phyloP scores from a whole-genome alignment of 1,140 invertebrate genomes.

The Marisa cornuarietis region DNA sequence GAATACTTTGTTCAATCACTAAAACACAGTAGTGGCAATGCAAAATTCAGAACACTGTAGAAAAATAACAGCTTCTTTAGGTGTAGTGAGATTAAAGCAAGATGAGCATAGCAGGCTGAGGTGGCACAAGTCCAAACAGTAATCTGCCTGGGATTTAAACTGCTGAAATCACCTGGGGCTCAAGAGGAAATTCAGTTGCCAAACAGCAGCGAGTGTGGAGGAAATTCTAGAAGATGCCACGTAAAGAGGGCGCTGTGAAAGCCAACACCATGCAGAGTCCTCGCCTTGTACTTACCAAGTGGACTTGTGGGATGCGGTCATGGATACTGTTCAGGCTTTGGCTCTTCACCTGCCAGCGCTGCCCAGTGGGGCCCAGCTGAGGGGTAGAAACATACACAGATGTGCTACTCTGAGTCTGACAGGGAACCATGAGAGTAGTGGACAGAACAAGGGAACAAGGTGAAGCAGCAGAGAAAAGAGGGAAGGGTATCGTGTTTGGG shows the following conservation, averaged over 20 bases:
- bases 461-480: slow-evolving; percentile 13
- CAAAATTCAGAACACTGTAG: too few relatives aligned
- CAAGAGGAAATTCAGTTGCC: not conserved
- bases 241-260: not conserved
- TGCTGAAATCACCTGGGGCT: too few relatives aligned
- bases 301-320: slow-evolving; percentile 43
- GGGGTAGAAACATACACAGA: slow-evolving; percentile 36
- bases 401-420: slow-evolving; percentile 26
- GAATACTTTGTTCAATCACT: too few relatives aligned
- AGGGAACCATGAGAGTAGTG: slow-evolving; percentile 6
- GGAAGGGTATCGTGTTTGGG: slow-evolving; percentile 7
- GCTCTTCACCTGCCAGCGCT: slow-evolving; percentile 39
- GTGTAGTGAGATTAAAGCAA: too few relatives aligned
- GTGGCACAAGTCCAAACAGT: too few relatives aligned
- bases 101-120: too few relatives aligned
- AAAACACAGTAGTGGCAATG: too few relatives aligned
- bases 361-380: slow-evolving; percentile 37
- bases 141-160: too few relatives aligned
- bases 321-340: slow-evolving; percentile 41
- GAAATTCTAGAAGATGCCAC: not conserved
- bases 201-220: not conserved
- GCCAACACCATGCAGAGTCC: too few relatives aligned
- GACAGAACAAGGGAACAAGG: slow-evolving; percentile 18
- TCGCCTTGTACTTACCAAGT: slow-evolving; percentile 39
- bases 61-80: too few relatives aligned